Evolutionary conservation across 2,888 invertebrate genomes (phyloP).

Genomic region (Steromphala cineraria): DNA sequence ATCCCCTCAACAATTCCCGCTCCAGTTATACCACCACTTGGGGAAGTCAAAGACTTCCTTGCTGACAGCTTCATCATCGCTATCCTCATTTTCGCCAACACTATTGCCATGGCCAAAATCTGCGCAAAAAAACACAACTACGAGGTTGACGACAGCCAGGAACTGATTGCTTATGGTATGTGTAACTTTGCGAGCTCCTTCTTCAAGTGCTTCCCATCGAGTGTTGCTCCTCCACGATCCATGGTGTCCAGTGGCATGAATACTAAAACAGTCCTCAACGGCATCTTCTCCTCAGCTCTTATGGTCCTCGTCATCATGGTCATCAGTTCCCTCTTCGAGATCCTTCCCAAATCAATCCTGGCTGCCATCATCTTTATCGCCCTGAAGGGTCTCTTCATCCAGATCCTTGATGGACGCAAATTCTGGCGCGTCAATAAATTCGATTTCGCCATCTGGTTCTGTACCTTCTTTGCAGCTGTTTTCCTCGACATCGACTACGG

Average conservation of each 20-base stretch:
- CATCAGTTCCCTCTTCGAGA: conserved; percentile 68
- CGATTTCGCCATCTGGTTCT: conserved; percentile 81
- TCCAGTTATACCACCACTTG: conserved; percentile 64
- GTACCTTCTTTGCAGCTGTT: conserved; percentile 63
- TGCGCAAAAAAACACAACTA: conserved; percentile 75
- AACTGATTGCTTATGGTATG: conserved; percentile 75
- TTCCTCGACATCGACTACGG: conserved; percentile 72
- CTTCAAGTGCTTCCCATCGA: conserved; percentile 75
- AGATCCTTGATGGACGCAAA: conserved; percentile 82
- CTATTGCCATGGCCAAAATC: conserved; percentile 74
- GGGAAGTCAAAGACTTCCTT: conserved; percentile 53
- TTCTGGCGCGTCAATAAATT: conserved; percentile 86
- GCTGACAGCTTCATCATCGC: conserved; percentile 69
- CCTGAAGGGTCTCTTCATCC: conserved; percentile 78
- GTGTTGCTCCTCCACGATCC: conserved; percentile 73
- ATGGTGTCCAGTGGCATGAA: conserved; percentile 72
- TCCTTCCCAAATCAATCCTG: conserved; percentile 72
- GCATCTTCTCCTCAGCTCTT: conserved; percentile 64
- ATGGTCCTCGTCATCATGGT: conserved; percentile 69
- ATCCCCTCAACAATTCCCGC: conserved; percentile 68
- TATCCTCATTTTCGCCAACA: conserved; percentile 72
- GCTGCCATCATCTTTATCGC: conserved; percentile 76
- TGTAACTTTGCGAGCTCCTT: conserved; percentile 73
- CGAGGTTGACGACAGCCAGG: conserved; percentile 74
- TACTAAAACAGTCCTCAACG: conserved; percentile 64